Evolutionary conservation across 2,113 vertebrate species (phyloP).

Genomic region (Opisthocomus hoazin): DNA sequence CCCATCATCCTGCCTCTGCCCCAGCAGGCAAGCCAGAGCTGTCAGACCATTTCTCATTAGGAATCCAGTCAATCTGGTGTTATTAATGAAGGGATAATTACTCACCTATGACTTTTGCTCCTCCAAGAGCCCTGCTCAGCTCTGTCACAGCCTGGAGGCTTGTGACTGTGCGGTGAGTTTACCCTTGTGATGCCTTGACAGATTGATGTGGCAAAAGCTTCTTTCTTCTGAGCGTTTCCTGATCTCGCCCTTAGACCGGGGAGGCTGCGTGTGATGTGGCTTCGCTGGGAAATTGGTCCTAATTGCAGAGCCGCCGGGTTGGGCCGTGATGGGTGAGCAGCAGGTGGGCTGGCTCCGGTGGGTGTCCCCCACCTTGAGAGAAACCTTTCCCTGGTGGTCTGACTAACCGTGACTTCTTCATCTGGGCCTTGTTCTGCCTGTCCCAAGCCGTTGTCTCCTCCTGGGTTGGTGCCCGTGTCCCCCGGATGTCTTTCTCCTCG

Average conservation of each 20-base stretch:
- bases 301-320: not conserved
- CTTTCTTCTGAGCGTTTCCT: rapidly evolving
- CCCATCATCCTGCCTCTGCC: not conserved
- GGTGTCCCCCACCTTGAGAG: rapidly evolving
- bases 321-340: not conserved
- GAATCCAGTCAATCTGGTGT: not conserved
- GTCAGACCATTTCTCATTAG: not conserved
- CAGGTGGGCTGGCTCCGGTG: not conserved
- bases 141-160: not conserved
- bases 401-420: not conserved
- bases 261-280: not conserved
- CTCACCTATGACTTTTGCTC: not conserved
- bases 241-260: not conserved
- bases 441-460: not conserved
- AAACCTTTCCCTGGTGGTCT: not conserved
- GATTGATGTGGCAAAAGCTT: not conserved
- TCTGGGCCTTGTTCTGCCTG: rapidly evolving
- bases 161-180: not conserved
- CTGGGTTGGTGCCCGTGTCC: not conserved
- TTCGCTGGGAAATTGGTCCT: not conserved
- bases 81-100: not conserved
- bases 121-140: rapidly evolving
- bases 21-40: not conserved
- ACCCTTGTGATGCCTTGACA: not conserved
- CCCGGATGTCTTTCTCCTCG: not conserved